Conservation (phyloP, 1,140 invertebrate species). For the Littorina saxatilis region DNA sequence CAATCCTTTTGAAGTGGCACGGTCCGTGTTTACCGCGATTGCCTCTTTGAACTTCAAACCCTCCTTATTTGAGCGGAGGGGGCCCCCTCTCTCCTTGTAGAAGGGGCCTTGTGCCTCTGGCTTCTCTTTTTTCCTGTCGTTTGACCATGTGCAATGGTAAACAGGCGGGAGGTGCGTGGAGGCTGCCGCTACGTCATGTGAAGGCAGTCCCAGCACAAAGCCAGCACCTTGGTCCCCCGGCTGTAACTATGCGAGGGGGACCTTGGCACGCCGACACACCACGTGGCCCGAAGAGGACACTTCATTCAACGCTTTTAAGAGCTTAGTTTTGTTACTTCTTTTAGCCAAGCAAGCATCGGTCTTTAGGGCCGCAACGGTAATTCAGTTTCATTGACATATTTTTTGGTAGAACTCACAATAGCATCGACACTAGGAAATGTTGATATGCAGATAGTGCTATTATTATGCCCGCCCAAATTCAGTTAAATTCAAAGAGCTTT, state of each 20-base stretch:
- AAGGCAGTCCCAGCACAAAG: background rate
- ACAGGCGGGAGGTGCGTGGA: background rate
- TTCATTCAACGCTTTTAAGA: too few relatives aligned
- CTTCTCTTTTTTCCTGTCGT: conserved; percentile 23
- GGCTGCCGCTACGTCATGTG: background rate
- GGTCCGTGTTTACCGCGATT: conserved; percentile 45
- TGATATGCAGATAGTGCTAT: too few relatives aligned
- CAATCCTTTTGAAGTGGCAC: conserved; percentile 52
- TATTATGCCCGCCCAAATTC: too few relatives aligned
- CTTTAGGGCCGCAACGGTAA: too few relatives aligned
- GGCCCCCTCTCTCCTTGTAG: conserved; percentile 3
- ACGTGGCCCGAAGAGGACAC: background rate
- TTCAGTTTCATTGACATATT: too few relatives aligned
- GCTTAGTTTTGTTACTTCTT: too few relatives aligned
- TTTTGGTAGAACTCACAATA: too few relatives aligned
- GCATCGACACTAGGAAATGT: too few relatives aligned
- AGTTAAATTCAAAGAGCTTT: too few relatives aligned
- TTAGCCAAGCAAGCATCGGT: too few relatives aligned
- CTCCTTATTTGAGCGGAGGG: conserved; percentile 51
- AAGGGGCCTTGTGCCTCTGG: conserved; percentile 10
- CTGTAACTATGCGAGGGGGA: too few relatives aligned
- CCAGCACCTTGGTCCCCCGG: too few relatives aligned
- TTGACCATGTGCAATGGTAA: conserved; percentile 30
- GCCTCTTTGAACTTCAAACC: conserved; percentile 53
- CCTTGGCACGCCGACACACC: background rate